phyloP scores from a whole-genome alignment of 2,888 invertebrate genomes.

The Anthophora plumipes region DNA sequence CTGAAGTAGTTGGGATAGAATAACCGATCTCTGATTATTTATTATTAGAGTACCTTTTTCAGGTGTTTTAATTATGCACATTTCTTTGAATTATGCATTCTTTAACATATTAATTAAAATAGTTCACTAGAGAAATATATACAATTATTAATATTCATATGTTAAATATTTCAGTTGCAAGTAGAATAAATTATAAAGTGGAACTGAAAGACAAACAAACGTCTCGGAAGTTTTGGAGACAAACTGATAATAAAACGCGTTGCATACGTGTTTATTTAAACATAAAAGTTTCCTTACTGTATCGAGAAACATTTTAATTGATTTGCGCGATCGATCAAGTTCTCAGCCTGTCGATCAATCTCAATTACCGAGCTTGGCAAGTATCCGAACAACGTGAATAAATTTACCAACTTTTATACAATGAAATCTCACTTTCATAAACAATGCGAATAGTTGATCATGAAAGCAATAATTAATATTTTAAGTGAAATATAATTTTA shows the following conservation, averaged over 20 bases:
- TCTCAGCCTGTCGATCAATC: neutral
- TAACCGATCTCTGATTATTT: neutral
- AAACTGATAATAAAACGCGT: conserved; percentile 5
- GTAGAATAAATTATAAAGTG: neutral
- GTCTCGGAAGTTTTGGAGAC: conserved; percentile 25
- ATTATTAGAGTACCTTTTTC: neutral
- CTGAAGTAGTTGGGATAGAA: neutral
- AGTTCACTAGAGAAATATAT: neutral
- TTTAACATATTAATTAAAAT: neutral
- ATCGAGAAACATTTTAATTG: conserved; percentile 29
- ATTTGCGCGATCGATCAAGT: neutral
- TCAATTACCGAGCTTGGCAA: conserved; percentile 3
- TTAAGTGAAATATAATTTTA: no score
- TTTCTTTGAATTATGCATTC: no score
- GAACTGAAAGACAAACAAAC: conserved; percentile 1
- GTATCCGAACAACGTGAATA: neutral
- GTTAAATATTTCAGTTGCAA: neutral
- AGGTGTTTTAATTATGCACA: no score
- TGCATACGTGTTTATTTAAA: conserved; percentile 20
- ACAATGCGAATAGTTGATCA: no score
- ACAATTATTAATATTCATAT: neutral
- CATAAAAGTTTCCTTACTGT: conserved; percentile 2
- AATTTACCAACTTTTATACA: neutral
- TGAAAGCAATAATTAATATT: no score
- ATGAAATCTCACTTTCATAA: neutral